Base-by-base conservation (phyloP, 2,113 vertebrate genomes). In the Lonchura striata region DNA sequence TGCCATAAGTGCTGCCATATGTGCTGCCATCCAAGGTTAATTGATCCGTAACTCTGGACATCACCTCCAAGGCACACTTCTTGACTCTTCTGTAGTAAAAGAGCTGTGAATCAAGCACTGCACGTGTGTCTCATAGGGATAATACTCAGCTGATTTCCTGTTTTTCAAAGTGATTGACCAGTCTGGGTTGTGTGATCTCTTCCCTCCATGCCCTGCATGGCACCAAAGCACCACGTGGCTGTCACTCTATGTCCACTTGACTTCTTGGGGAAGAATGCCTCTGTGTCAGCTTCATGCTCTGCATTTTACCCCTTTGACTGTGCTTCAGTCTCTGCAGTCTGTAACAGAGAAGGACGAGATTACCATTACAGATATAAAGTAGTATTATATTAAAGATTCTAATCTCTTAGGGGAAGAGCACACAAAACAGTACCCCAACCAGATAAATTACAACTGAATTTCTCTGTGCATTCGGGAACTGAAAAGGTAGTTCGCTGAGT, bases 131-230 rank as follows among this genome's bases (percentile, higher is more conserved):
- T 82, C 3, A 3, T 9, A 61, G n/a, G n/a, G 57, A 25, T 41
- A 33, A n/a, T 6, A 44, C 19, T 75, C 15, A 52, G 17, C 1
- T 19, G 44, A 20, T 59, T 92, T 88, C 61, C n/a, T 72, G 21
- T 37, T 86, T 87, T 46, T 18, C 31, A 85, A 68, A 47, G 17
- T 49, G 44, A 46, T 30, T 47, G 76, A 69, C 21, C 31, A 31
- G 27, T 31, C 5, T 0, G 1, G 22, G 20, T 6, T 47, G 54
- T 65, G 35, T 50, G 54, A 86, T 27, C 37, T 75, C 24, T 41
- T 35, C 25, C 15, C 31, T 82, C 63, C n/a, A 19, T 0, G 0
- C 7, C 14, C 13, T 10, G 39, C 65, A 27, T 0, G 1, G 22
- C 33, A 59, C 7, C 28, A 23, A 15, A 4, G 6, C 21, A 50